Base-by-base conservation (phyloP, 2,113 vertebrate species). In the Fulmarus glacialis region DNA sequence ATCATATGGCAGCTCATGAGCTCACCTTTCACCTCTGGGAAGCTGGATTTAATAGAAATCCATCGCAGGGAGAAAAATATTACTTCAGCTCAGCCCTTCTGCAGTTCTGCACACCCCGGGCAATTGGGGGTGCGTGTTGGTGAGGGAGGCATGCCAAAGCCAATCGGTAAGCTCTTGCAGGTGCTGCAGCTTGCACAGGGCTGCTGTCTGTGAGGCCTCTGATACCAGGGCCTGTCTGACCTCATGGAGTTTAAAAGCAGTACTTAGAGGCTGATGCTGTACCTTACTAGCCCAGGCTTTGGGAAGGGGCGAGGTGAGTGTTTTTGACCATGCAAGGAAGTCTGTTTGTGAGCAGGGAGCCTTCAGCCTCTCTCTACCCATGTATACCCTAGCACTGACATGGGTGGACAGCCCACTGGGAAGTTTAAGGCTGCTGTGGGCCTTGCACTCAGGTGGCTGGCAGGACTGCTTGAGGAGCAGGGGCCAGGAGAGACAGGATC, bases 31-130 rank as follows among this genome's bases (percentile, higher is more conserved):
- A 96, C 82, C 75, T 96, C 90, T 70, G 50, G 42, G 75, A 97
- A 89, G 53, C 71, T 95, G 43, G 55, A 42, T 95, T 97, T 96
- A 96, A 97, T 96, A 97, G 94, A 93, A 95, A 90, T 94, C 73
- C 58, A 40, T 43, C 0, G 12, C 40, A 83, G 36, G 53, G 72
- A n/a, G 70, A 72, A 85, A 97, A 89, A 88, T 15, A 45, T 34
- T 29, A 74, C 56, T 94, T 71, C 91, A 94, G 89, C 81, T 50
- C 67, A 84, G 60, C n/a, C 73, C 17, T 59, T 71, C 42, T 56
- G 47, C 70, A 71, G 58, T 87, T 95, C 70, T 82, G 43, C 72
- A 87, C 17, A 16, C 40, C 45, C 53, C 0, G 0, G 50, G 82
- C 67, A 68, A 34, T 0, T 17, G 43, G 34, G 24, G 17, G 42